Conservation (phyloP, 2,797 vertebrate species). For the Allobates femoralis region DNA sequence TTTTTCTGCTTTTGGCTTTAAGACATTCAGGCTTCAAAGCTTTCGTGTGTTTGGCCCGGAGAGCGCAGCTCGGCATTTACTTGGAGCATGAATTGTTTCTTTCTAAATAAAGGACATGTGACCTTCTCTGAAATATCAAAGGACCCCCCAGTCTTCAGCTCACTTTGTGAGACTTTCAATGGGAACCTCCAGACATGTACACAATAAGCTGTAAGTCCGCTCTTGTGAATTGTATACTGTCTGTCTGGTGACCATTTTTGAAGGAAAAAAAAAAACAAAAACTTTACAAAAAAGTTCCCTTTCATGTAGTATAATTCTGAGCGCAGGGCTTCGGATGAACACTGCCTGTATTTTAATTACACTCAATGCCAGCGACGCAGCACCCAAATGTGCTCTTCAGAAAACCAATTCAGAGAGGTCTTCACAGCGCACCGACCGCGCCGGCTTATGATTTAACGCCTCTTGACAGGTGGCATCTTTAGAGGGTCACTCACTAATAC, state of each 20-base stretch:
- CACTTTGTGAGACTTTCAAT: slow-evolving; percentile 42
- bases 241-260: slow-evolving; percentile 82
- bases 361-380: slow-evolving; percentile 80
- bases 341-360: slow-evolving; percentile 87
- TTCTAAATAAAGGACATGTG: slow-evolving; percentile 65
- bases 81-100: slow-evolving; percentile 63
- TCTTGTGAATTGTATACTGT: slow-evolving; percentile 78
- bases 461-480: slow-evolving; percentile 36
- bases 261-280: background rate
- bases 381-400: slow-evolving; percentile 45
- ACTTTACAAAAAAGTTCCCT: slow-evolving; percentile 70
- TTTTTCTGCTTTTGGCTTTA: slow-evolving; percentile 86
- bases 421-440: background rate
- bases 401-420: slow-evolving; percentile 21
- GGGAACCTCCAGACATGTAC: slow-evolving; percentile 70
- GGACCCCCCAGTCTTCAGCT: slow-evolving; percentile 60
- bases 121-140: slow-evolving; percentile 66
- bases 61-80: slow-evolving; percentile 36
- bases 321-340: slow-evolving; percentile 87
- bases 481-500: background rate
- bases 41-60: slow-evolving; percentile 54
- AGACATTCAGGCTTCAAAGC: slow-evolving; percentile 75
- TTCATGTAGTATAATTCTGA: slow-evolving; percentile 87
- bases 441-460: background rate
- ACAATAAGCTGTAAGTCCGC: slow-evolving; percentile 75